Conservation (phyloP, 2,113 vertebrate genomes). For the Apistogramma diplotaenia region DNA sequence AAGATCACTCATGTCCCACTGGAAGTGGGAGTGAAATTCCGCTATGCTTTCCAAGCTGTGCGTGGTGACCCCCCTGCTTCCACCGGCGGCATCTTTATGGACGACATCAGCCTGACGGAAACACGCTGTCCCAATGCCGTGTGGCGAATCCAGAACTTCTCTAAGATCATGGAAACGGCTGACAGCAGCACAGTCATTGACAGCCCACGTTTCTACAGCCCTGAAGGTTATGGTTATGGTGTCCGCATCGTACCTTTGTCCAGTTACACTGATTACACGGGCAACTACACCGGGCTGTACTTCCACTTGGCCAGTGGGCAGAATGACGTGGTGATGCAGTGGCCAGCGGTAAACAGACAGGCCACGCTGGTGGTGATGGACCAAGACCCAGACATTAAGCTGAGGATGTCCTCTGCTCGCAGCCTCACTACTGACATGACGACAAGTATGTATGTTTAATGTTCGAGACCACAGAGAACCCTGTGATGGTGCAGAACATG, state of each 20-base stretch:
- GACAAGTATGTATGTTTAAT: slow-evolving; percentile 36
- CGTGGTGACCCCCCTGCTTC: slow-evolving; percentile 73
- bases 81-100: slow-evolving; percentile 81
- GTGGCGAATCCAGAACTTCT: slow-evolving; percentile 85
- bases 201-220: slow-evolving; percentile 86
- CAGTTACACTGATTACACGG: slow-evolving; percentile 45
- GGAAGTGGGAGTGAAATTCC: slow-evolving; percentile 82
- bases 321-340: slow-evolving; percentile 84
- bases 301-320: slow-evolving; percentile 87
- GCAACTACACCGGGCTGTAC: slow-evolving; percentile 71
- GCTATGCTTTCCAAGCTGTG: slow-evolving; percentile 87
- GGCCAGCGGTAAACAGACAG: slow-evolving; percentile 87
- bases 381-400: slow-evolving; percentile 81
- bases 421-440: slow-evolving; percentile 82
- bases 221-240: slow-evolving; percentile 86
- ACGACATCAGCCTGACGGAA: slow-evolving; percentile 86
- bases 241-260: slow-evolving; percentile 73
- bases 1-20: slow-evolving; percentile 86
- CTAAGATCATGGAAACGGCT: slow-evolving; percentile 67
- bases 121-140: slow-evolving; percentile 81
- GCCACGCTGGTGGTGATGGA: slow-evolving; percentile 83
- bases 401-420: slow-evolving; percentile 86
- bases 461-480: background rate
- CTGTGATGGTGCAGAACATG: background rate
- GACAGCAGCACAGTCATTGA: background rate